phyloP scores from a whole-genome alignment of 2,113 vertebrate species.

The Calcarius ornatus region DNA sequence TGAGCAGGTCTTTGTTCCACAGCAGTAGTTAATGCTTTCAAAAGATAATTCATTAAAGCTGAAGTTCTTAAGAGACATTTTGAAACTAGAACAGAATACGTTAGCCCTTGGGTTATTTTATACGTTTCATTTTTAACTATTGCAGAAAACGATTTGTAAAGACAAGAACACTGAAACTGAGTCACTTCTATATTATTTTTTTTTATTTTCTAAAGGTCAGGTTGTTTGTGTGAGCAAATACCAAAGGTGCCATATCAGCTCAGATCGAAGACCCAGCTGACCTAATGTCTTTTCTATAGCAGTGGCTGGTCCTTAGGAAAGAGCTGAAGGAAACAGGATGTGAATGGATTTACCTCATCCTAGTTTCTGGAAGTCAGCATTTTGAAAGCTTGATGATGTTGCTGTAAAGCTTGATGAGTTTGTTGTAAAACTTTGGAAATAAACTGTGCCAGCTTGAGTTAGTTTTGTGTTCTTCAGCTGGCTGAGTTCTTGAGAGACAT shows the following conservation, averaged over 20 bases:
- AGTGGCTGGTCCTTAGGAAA: neutral
- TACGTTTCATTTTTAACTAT: slow-evolving; percentile 18
- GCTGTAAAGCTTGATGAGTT: neutral
- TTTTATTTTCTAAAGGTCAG: slow-evolving; percentile 37
- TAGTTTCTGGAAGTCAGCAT: neutral
- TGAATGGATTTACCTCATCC: neutral
- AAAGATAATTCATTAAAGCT: slow-evolving; percentile 28
- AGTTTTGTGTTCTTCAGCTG: neutral
- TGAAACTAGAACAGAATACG: neutral
- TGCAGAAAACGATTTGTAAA: slow-evolving; percentile 10
- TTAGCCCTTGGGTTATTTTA: slow-evolving; percentile 34
- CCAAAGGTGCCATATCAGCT: slow-evolving; percentile 30
- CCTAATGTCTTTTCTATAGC: neutral
- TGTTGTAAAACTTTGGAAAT: neutral
- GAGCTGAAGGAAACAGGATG: neutral
- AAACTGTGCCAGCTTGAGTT: neutral
- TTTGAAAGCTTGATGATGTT: neutral
- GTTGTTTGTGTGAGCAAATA: slow-evolving; percentile 59
- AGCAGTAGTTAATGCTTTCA: neutral
- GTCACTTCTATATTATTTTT: slow-evolving; percentile 2
- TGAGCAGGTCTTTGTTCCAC: slow-evolving; percentile 46
- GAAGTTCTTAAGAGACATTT: neutral
- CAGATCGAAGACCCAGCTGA: neutral
- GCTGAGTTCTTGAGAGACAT: neutral
- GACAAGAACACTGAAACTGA: slow-evolving; percentile 16